A percentile compares a stretch with the other conserved stretches of the same genome.
Evolutionary conservation across 2,888 invertebrate species (phyloP).

Genomic region (Scaptomyza flava): DNA sequence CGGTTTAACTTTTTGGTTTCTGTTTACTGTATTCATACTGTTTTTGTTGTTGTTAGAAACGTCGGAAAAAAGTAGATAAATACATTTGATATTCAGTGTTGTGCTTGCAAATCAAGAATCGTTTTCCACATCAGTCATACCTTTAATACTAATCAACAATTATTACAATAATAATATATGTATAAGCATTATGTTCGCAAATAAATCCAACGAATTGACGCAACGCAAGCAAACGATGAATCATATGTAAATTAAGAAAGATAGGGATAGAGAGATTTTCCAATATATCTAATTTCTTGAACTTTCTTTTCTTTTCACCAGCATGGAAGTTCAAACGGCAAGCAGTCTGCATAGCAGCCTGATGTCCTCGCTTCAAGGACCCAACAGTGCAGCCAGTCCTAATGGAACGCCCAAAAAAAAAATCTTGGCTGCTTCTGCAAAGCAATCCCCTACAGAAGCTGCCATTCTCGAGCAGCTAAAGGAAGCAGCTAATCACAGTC

Average conservation of each 20-base stretch:
- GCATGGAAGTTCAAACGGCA: conserved; percentile 82
- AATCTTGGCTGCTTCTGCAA: conserved; percentile 20
- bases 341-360: conserved; percentile 75
- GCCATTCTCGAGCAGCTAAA: conserved; percentile 52
- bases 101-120: conserved; percentile 4
- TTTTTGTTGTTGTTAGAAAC: conserved; percentile 18
- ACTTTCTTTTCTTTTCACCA: conserved; percentile 27
- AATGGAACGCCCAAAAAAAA: conserved; percentile 53
- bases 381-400: conserved; percentile 32
- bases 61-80: conserved; percentile 24
- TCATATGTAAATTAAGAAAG: not conserved
- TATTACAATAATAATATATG: not conserved
- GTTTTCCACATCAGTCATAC: conserved; percentile 10
- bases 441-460: conserved; percentile 47
- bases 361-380: conserved; percentile 68
- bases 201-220: not conserved
- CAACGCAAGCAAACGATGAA: not conserved
- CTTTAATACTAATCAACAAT: not conserved
- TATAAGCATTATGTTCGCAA: not conserved
- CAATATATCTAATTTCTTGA: not conserved
- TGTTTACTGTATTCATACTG: conserved; percentile 32
- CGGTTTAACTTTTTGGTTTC: conserved; percentile 46
- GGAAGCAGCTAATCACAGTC: conserved; percentile 38
- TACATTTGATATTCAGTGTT: conserved; percentile 8
- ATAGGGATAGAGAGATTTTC: not conserved